phyloP scores from a whole-genome alignment of 2,797 vertebrate species.

The Pangasius sanitwongsei region DNA sequence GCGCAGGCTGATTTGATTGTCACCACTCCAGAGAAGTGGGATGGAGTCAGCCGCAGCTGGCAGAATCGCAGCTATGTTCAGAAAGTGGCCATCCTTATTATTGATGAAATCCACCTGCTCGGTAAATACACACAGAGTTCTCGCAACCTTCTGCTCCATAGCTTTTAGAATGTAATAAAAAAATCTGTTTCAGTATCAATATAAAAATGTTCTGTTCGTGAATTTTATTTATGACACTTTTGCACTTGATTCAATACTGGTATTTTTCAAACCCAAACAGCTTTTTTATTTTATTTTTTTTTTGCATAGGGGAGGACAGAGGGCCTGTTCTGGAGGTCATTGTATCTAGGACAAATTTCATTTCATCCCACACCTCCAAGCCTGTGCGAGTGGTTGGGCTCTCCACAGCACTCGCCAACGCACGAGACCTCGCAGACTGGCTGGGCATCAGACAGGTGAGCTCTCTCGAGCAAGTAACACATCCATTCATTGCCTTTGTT shows the following conservation, averaged over 20 bases:
- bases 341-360: constrained; percentile 97
- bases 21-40: constrained; percentile 98
- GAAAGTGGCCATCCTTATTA: constrained; percentile 96
- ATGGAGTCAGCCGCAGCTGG: constrained; percentile 97
- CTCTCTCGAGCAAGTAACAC: neutral
- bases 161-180: constrained; percentile 11
- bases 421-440: constrained; percentile 97
- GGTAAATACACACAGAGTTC: constrained; percentile 69
- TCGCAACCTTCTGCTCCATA: neutral
- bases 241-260: neutral
- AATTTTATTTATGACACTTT: neutral
- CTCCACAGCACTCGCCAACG: constrained; percentile 96
- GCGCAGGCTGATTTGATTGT: constrained; percentile 94
- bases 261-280: too few species aligned
- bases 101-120: constrained; percentile 97
- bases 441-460: constrained; percentile 90
- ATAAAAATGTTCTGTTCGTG: neutral
- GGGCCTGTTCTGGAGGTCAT: constrained; percentile 97
- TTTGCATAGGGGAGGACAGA: constrained; percentile 88
- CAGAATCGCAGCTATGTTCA: constrained; percentile 97
- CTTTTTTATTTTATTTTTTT: neutral
- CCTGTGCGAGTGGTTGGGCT: constrained; percentile 90
- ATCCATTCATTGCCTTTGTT: neutral
- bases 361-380: constrained; percentile 94
- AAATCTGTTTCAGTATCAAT: neutral